These are phyloP conservation scores for Gracilinanus agilis DNA, from an alignment of 2,113 vertebrate genomes.

Conservation along the genomic window DNA sequence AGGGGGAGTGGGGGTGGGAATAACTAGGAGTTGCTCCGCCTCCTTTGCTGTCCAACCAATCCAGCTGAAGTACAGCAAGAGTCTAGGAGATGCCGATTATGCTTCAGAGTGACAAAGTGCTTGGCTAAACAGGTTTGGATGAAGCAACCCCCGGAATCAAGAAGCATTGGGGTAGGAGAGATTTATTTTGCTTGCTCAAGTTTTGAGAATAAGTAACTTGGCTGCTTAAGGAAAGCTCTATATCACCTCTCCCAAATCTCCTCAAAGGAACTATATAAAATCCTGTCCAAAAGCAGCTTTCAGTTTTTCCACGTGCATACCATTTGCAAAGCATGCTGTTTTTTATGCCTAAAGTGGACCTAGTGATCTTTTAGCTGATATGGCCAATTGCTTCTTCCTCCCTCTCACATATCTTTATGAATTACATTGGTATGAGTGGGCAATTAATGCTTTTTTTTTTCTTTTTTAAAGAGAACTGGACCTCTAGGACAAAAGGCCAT, in stretches of 20 bases:
- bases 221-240: background rate
- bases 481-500: background rate
- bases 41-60: conserved; percentile 83
- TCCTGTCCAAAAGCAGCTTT: background rate
- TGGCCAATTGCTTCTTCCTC: conserved; percentile 3
- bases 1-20: background rate
- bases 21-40: conserved; percentile 77
- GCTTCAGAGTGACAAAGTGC: conserved; percentile 56
- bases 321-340: background rate
- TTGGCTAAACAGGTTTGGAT: background rate
- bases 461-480: conserved; percentile 6
- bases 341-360: conserved; percentile 5
- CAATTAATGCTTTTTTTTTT: background rate
- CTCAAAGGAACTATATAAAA: background rate
- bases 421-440: background rate
- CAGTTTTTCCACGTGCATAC: background rate
- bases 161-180: background rate
- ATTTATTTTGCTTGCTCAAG: conserved; percentile 21
- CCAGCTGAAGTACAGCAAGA: conserved; percentile 25
- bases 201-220: conserved; percentile 53
- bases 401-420: conserved; percentile 27
- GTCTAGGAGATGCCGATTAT: conserved; percentile 56
- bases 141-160: background rate
- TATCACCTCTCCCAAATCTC: background rate
- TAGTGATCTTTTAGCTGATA: background rate